These are phyloP conservation scores for Cyrtodaria siliqua DNA, from an alignment of 2,888 invertebrate species.

Conservation along the genomic window DNA sequence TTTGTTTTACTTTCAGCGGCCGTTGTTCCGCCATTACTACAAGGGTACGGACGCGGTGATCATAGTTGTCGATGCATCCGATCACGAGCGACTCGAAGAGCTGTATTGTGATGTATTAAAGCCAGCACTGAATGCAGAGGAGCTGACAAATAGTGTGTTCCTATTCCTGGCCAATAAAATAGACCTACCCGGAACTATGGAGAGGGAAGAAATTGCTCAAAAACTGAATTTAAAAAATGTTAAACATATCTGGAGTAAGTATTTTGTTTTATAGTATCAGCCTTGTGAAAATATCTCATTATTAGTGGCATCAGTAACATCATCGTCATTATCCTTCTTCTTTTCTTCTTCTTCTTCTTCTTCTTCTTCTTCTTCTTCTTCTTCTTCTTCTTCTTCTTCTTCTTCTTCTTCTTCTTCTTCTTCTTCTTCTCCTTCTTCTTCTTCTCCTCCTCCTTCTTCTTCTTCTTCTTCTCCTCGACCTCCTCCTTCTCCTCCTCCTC, in stretches of 20 bases:
- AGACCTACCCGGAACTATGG: constrained; percentile 74
- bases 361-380: no score
- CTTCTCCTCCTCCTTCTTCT: no score
- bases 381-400: no score
- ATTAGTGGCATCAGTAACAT: no score
- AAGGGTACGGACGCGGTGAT: constrained; percentile 82
- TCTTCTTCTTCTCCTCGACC: no score
- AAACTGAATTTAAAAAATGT: constrained; percentile 72
- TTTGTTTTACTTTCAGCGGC: constrained; percentile 69
- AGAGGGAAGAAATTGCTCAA: constrained; percentile 72
- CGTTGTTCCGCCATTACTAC: constrained; percentile 81
- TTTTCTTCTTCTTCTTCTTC: no score
- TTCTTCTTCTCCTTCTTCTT: no score
- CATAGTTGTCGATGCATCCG: constrained; percentile 79
- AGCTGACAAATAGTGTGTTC: constrained; percentile 75
- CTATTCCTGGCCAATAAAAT: constrained; percentile 80
- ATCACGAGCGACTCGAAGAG: constrained; percentile 78
- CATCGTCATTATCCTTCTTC: no score
- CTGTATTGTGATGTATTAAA: constrained; percentile 80
- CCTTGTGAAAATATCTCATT: no score
- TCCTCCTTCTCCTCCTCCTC: no score
- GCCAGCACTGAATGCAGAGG: constrained; percentile 77
- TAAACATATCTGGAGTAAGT: constrained; percentile 79
- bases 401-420: no score
- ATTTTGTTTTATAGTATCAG: not conserved